phyloP scores from a whole-genome alignment of 2,113 vertebrate species.

The Onychostoma macrolepis region DNA sequence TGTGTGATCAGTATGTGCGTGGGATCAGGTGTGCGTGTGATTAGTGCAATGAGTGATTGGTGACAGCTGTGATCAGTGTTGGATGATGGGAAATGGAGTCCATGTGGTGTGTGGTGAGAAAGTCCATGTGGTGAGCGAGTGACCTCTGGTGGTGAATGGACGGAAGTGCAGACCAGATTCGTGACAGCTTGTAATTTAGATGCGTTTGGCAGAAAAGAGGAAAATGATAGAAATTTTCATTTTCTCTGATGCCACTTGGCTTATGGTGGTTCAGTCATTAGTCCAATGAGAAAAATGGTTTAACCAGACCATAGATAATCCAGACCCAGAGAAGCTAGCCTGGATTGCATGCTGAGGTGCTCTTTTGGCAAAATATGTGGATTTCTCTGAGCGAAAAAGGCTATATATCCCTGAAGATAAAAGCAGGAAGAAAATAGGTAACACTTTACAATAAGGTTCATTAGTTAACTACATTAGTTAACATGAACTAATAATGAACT shows the following conservation, averaged over 20 bases:
- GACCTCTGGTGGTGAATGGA: too few species aligned
- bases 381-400: conserved; percentile 62
- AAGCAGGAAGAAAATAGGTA: conserved; percentile 57
- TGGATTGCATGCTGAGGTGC: conserved; percentile 63
- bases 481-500: too few species aligned
- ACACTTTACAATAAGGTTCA: too few species aligned
- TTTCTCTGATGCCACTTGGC: conserved; percentile 65
- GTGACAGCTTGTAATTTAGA: conserved; percentile 58
- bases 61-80: too few species aligned
- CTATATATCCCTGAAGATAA: conserved; percentile 62
- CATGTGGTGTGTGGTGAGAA: too few species aligned
- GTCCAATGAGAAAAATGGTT: conserved; percentile 64
- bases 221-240: conserved; percentile 59
- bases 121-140: too few species aligned
- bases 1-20: too few species aligned
- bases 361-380: conserved; percentile 63
- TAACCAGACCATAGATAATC: conserved; percentile 67
- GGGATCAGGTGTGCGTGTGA: too few species aligned
- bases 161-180: too few species aligned
- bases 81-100: too few species aligned
- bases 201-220: conserved; percentile 41
- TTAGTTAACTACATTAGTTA: too few species aligned
- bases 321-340: conserved; percentile 56
- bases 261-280: conserved; percentile 64
- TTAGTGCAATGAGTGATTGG: too few species aligned